Evolutionary conservation across 2,888 invertebrate species (phyloP).

Genomic region (Podotricha telesiphe): DNA sequence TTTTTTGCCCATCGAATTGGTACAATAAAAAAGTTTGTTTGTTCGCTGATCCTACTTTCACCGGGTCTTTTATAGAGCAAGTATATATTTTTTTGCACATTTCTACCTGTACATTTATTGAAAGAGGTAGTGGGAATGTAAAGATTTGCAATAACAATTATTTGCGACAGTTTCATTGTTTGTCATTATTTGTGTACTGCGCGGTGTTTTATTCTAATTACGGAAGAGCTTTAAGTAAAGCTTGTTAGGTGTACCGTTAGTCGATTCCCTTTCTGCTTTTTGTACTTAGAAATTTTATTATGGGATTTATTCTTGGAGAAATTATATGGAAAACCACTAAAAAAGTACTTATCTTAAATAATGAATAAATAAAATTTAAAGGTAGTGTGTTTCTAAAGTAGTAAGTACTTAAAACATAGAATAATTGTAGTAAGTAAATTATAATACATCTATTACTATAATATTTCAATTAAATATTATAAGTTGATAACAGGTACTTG

Average conservation of each 20-base stretch:
- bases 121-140: conserved; percentile 62
- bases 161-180: conserved; percentile 33
- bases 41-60: conserved; percentile 70
- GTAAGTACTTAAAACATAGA: too few species aligned
- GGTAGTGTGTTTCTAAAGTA: too few species aligned
- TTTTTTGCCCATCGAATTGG: conserved; percentile 57
- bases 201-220: conserved; percentile 26
- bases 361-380: too few species aligned
- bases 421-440: too few species aligned
- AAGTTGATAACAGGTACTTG: too few species aligned
- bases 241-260: conserved; percentile 30
- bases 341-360: too few species aligned
- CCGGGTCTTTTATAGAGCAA: conserved; percentile 52
- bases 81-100: conserved; percentile 47
- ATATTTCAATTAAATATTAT: too few species aligned
- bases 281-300: background rate
- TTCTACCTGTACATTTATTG: conserved; percentile 50
- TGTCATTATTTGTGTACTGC: conserved; percentile 14
- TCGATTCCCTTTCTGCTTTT: background rate
- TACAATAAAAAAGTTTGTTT: conserved; percentile 62
- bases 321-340: background rate
- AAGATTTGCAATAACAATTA: conserved; percentile 46
- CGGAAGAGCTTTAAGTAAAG: background rate
- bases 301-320: background rate
- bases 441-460: too few species aligned